Conservation (phyloP, 1,140 invertebrate genomes). For the Drosophila kepulauana region DNA sequence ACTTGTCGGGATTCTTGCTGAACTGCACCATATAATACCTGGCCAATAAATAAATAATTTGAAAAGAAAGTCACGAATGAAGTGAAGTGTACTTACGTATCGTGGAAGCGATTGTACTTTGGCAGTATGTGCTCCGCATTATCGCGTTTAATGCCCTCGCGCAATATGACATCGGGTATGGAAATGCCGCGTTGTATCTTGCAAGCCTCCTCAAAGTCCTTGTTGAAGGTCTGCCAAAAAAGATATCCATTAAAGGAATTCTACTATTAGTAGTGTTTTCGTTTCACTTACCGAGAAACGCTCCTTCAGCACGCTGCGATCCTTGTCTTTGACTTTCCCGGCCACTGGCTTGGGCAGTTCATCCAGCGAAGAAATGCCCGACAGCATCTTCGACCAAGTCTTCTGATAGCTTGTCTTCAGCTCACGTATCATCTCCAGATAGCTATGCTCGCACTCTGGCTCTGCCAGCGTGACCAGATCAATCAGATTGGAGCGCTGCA, state of each 20-base stretch:
- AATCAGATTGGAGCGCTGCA: conserved; percentile 93
- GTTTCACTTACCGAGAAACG: conserved; percentile 92
- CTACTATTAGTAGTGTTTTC: background rate
- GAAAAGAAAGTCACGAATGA: background rate
- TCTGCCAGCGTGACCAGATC: conserved; percentile 92
- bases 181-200: conserved; percentile 95
- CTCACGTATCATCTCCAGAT: conserved; percentile 89
- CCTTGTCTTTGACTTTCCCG: conserved; percentile 94
- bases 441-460: conserved; percentile 93
- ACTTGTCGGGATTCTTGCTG: conserved; percentile 97
- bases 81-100: conserved; percentile 86
- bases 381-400: conserved; percentile 92
- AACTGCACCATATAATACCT: conserved; percentile 91
- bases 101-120: conserved; percentile 92
- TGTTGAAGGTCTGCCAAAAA: conserved; percentile 92
- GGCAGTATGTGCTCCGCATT: conserved; percentile 95
- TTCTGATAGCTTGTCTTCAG: conserved; percentile 82
- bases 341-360: conserved; percentile 88
- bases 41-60: conserved; percentile 35
- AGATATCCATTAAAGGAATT: background rate
- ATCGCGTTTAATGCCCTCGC: conserved; percentile 92
- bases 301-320: conserved; percentile 96
- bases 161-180: conserved; percentile 95
- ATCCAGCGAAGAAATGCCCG: conserved; percentile 89
- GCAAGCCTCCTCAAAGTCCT: conserved; percentile 96